phyloP scores from a whole-genome alignment of 2,888 invertebrate species.

The Nymphalis polychloros region DNA sequence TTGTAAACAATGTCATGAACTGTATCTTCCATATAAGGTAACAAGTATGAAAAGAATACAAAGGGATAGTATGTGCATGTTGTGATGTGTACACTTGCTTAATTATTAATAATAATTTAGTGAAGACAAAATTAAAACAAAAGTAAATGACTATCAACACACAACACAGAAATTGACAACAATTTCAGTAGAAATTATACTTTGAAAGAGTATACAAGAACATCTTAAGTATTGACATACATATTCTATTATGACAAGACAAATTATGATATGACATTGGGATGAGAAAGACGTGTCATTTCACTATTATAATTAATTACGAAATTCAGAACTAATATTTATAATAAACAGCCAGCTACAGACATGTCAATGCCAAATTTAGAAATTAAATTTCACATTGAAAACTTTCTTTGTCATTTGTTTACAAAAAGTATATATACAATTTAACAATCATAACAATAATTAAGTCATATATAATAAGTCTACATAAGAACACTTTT shows the following conservation, averaged over 20 bases:
- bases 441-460: not conserved
- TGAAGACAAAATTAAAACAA: no score
- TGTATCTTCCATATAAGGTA: no score
- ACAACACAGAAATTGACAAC: not conserved
- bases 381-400: not conserved
- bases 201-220: not conserved
- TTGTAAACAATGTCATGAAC: no score
- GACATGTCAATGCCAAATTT: not conserved
- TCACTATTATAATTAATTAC: slow-evolving; percentile 7
- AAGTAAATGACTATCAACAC: not conserved
- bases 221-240: no score
- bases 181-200: no score
- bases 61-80: no score
- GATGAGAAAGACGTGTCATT: slow-evolving; percentile 30
- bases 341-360: not conserved
- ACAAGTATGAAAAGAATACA: no score
- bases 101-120: no score
- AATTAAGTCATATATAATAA: not conserved
- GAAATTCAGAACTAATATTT: not conserved
- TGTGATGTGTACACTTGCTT: no score
- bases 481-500: not conserved
- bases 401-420: not conserved
- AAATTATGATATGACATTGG: slow-evolving; percentile 34
- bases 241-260: not conserved
- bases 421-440: not conserved